phyloP scores from a whole-genome alignment of 2,888 invertebrate genomes.

The Julus scanicus region DNA sequence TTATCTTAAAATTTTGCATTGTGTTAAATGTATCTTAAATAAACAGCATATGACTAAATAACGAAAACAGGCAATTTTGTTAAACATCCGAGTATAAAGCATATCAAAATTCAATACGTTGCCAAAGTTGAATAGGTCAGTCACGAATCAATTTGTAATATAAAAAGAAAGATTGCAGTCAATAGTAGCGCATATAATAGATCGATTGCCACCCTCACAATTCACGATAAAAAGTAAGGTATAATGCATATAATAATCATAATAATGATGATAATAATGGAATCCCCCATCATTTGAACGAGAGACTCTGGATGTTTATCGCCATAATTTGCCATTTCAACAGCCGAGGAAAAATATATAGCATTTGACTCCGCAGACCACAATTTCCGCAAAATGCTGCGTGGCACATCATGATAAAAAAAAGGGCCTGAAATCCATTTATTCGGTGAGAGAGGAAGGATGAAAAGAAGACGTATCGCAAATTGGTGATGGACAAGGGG shows the following conservation, averaged over 20 bases:
- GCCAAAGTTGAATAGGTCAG: neutral
- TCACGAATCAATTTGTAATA: neutral
- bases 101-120: too few species aligned
- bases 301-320: neutral
- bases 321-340: constrained; percentile 16
- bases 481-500: constrained; percentile 10
- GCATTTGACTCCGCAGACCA: constrained; percentile 25
- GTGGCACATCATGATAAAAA: constrained; percentile 8
- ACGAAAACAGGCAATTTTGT: too few species aligned
- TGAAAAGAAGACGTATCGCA: neutral
- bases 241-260: neutral
- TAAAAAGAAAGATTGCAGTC: neutral
- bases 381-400: constrained; percentile 40
- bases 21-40: too few species aligned
- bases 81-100: too few species aligned
- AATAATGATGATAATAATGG: constrained; percentile 9
- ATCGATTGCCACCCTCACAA: neutral
- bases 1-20: too few species aligned
- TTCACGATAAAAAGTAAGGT: neutral
- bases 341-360: neutral
- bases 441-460: neutral
- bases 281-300: neutral
- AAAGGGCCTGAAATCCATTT: neutral
- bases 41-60: too few species aligned
- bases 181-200: neutral